phyloP scores from a whole-genome alignment of 2,113 vertebrate genomes.

The Polypterus senegalus region DNA sequence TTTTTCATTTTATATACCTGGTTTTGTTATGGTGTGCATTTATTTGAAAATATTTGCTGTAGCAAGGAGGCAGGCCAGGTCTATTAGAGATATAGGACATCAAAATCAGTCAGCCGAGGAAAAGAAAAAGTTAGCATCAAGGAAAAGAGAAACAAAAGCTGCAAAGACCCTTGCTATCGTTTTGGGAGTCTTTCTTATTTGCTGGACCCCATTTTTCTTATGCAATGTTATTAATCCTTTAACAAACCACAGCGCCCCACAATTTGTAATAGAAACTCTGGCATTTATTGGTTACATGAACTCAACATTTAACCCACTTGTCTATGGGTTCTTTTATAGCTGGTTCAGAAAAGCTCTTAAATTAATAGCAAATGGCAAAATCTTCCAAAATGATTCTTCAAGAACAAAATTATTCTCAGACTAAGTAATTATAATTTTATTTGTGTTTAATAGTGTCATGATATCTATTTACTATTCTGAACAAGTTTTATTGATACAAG shows the following conservation, averaged over 20 bases:
- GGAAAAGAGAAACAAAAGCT: conserved; percentile 1
- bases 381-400: background rate
- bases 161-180: conserved; percentile 3
- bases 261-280: background rate
- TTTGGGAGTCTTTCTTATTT: conserved; percentile 10
- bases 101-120: background rate
- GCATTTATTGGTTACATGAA: conserved; percentile 10
- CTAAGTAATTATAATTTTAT: no score
- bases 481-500: conserved; percentile 61
- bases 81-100: background rate
- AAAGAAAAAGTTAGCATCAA: background rate
- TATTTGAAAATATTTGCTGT: conserved; percentile 11
- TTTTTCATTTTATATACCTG: conserved; percentile 6
- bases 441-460: conserved; percentile 44
- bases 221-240: conserved; percentile 8
- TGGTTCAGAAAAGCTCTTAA: conserved; percentile 6
- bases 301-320: conserved; percentile 8
- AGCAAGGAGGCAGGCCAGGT: background rate
- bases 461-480: conserved; percentile 58
- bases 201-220: conserved; percentile 10
- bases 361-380: conserved; percentile 1
- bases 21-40: conserved; percentile 7
- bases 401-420: background rate
- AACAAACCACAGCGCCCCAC: background rate
- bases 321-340: conserved; percentile 11